Conservation (phyloP, 2,888 invertebrate species). For the Drosophila algonquin region DNA sequence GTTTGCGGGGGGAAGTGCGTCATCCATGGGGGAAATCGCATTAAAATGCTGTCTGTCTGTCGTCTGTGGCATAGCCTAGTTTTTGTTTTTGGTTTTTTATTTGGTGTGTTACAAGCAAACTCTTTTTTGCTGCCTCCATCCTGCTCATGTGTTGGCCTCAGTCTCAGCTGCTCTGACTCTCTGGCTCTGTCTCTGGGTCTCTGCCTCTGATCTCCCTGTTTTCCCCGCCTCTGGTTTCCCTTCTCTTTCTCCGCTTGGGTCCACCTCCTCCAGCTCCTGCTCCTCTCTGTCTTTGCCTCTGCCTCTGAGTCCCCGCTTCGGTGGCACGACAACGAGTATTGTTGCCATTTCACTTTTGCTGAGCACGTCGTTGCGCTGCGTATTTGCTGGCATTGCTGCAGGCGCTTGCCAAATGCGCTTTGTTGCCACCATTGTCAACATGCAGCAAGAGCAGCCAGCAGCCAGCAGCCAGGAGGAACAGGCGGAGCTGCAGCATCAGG, state of each 20-base stretch:
- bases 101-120: slow-evolving; percentile 27
- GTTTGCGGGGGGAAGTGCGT: slow-evolving; percentile 21
- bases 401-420: slow-evolving; percentile 79
- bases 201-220: slow-evolving; percentile 8
- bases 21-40: slow-evolving; percentile 71
- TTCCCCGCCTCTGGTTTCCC: slow-evolving; percentile 6
- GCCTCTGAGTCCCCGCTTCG: not conserved
- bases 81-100: slow-evolving; percentile 53
- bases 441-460: slow-evolving; percentile 42
- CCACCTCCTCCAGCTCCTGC: no score
- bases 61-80: slow-evolving; percentile 67
- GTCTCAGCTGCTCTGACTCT: no score
- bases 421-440: slow-evolving; percentile 77
- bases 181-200: not conserved
- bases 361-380: slow-evolving; percentile 51
- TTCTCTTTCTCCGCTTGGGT: not conserved
- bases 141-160: not conserved
- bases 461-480: not conserved
- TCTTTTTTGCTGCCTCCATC: not conserved
- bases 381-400: slow-evolving; percentile 64
- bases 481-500: slow-evolving; percentile 5
- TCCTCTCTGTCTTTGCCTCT: not conserved
- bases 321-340: slow-evolving; percentile 26
- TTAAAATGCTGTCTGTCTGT: slow-evolving; percentile 74
- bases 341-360: slow-evolving; percentile 78